A percentile compares a stretch with the other conserved stretches of the same genome.
These are phyloP conservation scores for Iphiclides podalirius DNA, from an alignment of 2,888 invertebrate species.

Conservation along the genomic window DNA sequence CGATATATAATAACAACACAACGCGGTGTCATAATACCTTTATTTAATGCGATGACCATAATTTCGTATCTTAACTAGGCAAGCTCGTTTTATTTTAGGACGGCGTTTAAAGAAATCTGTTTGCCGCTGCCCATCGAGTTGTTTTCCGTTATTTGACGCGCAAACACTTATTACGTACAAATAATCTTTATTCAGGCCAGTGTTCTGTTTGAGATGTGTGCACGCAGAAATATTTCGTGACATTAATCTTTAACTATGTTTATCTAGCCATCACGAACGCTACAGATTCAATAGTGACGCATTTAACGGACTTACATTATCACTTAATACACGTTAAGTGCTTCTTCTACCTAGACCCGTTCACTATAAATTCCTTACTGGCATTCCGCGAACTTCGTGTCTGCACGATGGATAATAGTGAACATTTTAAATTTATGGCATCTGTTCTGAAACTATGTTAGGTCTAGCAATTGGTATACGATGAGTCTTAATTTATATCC, in stretches of 20 bases:
- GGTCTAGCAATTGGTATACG: too few species aligned
- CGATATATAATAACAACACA: too few species aligned
- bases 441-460: too few species aligned
- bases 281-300: background rate
- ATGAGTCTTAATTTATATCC: too few species aligned
- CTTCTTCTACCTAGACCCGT: background rate
- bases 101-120: slow-evolving; percentile 24
- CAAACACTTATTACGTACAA: slow-evolving; percentile 27
- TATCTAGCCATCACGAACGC: background rate
- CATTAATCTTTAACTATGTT: background rate
- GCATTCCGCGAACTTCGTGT: too few species aligned
- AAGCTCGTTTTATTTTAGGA: slow-evolving; percentile 19
- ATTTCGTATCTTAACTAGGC: background rate
- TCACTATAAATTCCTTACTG: background rate
- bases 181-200: slow-evolving; percentile 28
- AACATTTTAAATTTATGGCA: too few species aligned
- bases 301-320: slow-evolving; percentile 1
- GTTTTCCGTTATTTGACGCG: slow-evolving; percentile 28
- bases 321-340: background rate
- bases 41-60: background rate
- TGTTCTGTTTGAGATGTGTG: slow-evolving; percentile 17
- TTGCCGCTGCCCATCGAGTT: slow-evolving; percentile 24
- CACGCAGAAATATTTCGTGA: background rate
- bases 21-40: too few species aligned
- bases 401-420: too few species aligned